Evolutionary conservation across 2,888 invertebrate genomes (phyloP), one percentile per base, ranked within the genome.

Genomic region (Norana najaformis): DNA sequence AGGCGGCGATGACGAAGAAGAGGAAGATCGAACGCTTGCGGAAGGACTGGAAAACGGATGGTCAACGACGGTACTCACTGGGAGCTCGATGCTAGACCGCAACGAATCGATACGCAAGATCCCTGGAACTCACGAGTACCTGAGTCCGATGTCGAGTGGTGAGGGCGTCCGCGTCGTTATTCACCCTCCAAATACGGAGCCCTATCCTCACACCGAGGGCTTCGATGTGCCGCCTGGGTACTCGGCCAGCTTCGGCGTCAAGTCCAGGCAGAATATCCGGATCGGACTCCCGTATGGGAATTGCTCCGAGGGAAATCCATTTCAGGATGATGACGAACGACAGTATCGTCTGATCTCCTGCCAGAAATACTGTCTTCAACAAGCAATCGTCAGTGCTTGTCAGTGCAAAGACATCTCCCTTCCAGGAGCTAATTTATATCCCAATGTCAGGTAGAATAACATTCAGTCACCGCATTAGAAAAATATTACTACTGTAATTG

Each of bases 201-300:
- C 92, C n/a, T 92, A 90, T 69, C 92, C 92, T 16, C 92, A 92
- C 89, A 92, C 92, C 34, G 92, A 92, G 83, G 92, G 92, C n/a
- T 92, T 92, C 88, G 92, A 92, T 88, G 91, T 92, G 35, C 91
- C 92, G 18, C 92, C 92, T 23, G 92, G 92, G 35, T 90, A 92
- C 88, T 92, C 92, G 3, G 92, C 91, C 69, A 92, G 91, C 47
- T 91, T 92, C 39, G 92, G 91, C 14, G 92, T 92, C n/a, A 91
- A 91, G 82, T 90, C 92, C 34, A 88, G 92, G 34, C 47, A 92
- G 90, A 92, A 92, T 36, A 90, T 90, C 23, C 90, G 92, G 23
- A 91, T 92, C 37, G 91, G 90, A 35, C 41, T 88, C 6, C 92
- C 92, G 69, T 92, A 92, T 47, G 92, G 92, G n/a, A 91, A 92